phyloP scores from a whole-genome alignment of 2,113 vertebrate species.

The Naja naja region DNA sequence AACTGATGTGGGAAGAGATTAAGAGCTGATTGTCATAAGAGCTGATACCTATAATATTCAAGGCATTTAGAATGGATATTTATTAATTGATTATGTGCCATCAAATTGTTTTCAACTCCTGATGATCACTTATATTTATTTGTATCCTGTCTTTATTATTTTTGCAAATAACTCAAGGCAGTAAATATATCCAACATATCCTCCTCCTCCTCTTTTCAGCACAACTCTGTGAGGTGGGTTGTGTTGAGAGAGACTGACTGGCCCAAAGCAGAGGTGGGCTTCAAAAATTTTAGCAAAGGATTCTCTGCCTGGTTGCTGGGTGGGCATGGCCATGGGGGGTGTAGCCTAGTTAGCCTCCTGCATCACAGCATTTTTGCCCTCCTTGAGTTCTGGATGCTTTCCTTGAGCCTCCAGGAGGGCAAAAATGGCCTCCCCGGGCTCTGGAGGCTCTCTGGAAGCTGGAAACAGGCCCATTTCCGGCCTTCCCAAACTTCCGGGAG shows the following conservation, averaged over 20 bases:
- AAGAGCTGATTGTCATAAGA: not conserved
- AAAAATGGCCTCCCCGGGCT: too few species aligned
- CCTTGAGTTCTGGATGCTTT: too few species aligned
- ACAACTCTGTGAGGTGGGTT: not conserved
- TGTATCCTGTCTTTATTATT: not conserved
- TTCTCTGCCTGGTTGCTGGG: too few species aligned
- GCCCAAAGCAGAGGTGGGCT: too few species aligned
- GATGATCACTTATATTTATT: not conserved
- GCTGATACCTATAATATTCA: not conserved
- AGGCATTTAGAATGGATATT: not conserved
- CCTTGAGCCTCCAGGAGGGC: too few species aligned
- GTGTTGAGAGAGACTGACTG: not conserved
- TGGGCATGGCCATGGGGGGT: too few species aligned
- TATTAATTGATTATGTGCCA: not conserved
- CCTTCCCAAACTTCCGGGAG: too few species aligned
- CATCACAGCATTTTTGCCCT: too few species aligned
- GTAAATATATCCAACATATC: not conserved
- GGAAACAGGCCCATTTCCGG: too few species aligned
- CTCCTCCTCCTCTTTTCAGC: not conserved
- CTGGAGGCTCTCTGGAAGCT: too few species aligned
- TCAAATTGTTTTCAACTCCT: not conserved
- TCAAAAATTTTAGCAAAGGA: too few species aligned
- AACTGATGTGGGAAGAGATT: not conserved
- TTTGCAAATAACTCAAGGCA: not conserved
- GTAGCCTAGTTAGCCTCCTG: too few species aligned